Conservation (phyloP, 2,888 invertebrate genomes). For the Agrilus cyanescens region DNA sequence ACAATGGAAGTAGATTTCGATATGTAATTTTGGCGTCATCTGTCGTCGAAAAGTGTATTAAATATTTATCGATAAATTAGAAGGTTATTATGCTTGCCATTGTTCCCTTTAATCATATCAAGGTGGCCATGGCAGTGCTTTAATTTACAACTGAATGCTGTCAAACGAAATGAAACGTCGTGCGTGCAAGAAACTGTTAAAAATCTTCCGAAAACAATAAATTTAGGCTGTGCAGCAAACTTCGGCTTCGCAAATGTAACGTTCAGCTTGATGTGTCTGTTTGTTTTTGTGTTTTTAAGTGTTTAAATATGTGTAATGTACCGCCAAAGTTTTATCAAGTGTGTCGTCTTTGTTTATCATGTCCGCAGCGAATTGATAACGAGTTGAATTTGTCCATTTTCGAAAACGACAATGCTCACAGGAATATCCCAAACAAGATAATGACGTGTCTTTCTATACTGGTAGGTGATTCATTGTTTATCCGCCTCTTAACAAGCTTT, state of each 20-base stretch:
- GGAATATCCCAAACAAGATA: constrained; percentile 47
- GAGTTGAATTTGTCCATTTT: constrained; percentile 68
- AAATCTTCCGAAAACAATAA: constrained; percentile 27
- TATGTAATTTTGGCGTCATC: too few species aligned
- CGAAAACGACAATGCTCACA: constrained; percentile 60
- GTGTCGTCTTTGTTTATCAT: constrained; percentile 86
- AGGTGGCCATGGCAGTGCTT: constrained; percentile 37
- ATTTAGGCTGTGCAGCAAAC: constrained; percentile 30
- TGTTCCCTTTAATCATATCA: constrained; percentile 28
- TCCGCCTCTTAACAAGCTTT: neutral
- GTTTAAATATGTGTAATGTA: constrained; percentile 47
- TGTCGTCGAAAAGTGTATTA: too few species aligned
- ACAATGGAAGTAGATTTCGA: too few species aligned
- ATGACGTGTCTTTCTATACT: constrained; percentile 69
- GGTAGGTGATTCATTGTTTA: constrained; percentile 45
- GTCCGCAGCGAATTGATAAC: constrained; percentile 46
- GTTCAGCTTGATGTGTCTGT: constrained; percentile 26
- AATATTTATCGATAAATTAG: too few species aligned
- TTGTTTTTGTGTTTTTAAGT: constrained; percentile 34
- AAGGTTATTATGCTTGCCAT: constrained; percentile 19
- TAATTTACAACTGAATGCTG: constrained; percentile 31
- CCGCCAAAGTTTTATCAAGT: constrained; percentile 87
- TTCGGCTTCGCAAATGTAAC: constrained; percentile 30
- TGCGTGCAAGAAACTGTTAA: constrained; percentile 25
- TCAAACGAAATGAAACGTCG: constrained; percentile 27